phyloP scores from a whole-genome alignment of 30 jellyfish, hydroid and myxozoan species.

The Catostylus mosaicus region DNA sequence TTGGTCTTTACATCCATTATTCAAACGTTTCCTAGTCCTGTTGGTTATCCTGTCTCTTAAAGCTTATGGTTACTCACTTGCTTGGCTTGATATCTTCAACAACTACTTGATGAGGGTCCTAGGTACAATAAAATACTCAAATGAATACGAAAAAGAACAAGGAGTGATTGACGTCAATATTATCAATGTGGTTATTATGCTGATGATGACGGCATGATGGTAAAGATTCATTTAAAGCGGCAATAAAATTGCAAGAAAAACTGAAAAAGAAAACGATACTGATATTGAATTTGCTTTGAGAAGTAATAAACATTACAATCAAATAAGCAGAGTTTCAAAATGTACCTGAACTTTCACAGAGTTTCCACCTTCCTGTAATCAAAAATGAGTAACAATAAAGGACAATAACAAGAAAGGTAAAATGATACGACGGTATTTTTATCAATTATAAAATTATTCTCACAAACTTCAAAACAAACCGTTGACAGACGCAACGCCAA shows the following conservation, averaged over 20 bases:
- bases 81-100: constrained; percentile 22
- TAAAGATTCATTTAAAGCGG: not conserved
- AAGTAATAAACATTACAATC: too few species aligned
- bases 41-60: too few species aligned
- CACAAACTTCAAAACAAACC: constrained; percentile 22
- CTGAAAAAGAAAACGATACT: not conserved
- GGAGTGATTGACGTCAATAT: too few species aligned
- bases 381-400: too few species aligned
- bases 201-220: not conserved
- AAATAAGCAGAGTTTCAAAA: too few species aligned
- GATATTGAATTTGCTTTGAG: not conserved
- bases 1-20: too few species aligned
- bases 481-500: constrained; percentile 94
- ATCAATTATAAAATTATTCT: not conserved
- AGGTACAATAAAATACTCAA: not conserved
- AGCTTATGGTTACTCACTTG: constrained; percentile 6
- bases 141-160: too few species aligned
- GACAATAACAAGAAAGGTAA: too few species aligned
- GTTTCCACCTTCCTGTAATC: constrained; percentile 30
- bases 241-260: not conserved
- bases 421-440: too few species aligned
- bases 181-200: too few species aligned
- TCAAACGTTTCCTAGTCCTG: too few species aligned
- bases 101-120: constrained; percentile 13
- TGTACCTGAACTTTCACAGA: constrained; percentile 47